Percentiles rank a stretch among this genome's conserved stretches.
Evolutionary conservation across 2,113 vertebrate genomes (phyloP).

Genomic region (Pelusios castaneus): DNA sequence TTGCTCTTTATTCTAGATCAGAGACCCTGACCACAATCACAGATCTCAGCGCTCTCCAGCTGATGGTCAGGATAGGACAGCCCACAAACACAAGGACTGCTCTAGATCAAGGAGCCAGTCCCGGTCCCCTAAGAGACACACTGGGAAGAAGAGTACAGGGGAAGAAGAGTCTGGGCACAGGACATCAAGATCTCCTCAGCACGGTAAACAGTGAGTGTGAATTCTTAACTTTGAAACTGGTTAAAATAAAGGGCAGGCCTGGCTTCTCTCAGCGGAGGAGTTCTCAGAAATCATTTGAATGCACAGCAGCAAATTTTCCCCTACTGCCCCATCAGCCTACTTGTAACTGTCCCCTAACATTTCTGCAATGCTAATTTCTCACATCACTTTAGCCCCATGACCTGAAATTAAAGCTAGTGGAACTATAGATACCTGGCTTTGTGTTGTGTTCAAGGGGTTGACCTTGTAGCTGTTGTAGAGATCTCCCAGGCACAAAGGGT

Average conservation of each 20-base stretch:
- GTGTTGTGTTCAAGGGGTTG: neutral
- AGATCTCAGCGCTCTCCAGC: neutral
- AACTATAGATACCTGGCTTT: neutral
- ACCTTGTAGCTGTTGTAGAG: neutral
- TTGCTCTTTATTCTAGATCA: constrained; percentile 52
- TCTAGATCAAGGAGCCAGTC: constrained; percentile 67
- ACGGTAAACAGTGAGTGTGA: constrained; percentile 71
- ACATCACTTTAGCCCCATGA: neutral
- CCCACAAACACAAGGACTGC: constrained; percentile 2
- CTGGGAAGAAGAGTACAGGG: constrained; percentile 46
- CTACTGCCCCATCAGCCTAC: accelerated
- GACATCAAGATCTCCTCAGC: constrained; percentile 56
- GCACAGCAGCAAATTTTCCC: neutral
- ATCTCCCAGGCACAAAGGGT: neutral
- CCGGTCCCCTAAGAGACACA: constrained; percentile 56
- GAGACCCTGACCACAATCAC: constrained; percentile 22
- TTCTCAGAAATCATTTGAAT: neutral
- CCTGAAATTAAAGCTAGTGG: neutral
- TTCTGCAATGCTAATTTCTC: neutral
- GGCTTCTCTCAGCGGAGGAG: neutral
- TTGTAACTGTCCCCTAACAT: accelerated
- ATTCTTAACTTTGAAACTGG: neutral
- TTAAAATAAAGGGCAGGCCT: accelerated
- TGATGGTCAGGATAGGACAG: constrained; percentile 19
- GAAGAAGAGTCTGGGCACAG: constrained; percentile 22